These are phyloP conservation scores for Elephantulus edwardii DNA, from an alignment of 2,113 vertebrate genomes.

Conservation along the genomic window DNA sequence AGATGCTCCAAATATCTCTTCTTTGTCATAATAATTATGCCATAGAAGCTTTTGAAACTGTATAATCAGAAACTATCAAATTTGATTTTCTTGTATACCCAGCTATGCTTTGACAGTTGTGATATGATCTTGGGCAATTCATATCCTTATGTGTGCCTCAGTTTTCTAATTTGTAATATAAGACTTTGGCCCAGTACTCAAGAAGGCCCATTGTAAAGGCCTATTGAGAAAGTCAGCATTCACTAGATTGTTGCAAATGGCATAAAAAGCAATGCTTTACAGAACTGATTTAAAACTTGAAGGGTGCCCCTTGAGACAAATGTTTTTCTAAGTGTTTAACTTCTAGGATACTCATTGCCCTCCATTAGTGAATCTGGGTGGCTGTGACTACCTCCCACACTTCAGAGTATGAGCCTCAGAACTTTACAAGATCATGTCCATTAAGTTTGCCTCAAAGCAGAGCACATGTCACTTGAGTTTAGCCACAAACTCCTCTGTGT, in stretches of 20 bases:
- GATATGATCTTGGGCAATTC: not conserved
- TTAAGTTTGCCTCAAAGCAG: conserved; percentile 28
- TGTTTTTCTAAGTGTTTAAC: not conserved
- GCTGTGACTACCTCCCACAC: not conserved
- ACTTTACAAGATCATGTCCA: conserved; percentile 11
- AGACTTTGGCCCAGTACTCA: not conserved
- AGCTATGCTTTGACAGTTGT: not conserved
- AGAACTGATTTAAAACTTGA: not conserved
- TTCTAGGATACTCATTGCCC: not conserved
- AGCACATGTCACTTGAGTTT: not conserved
- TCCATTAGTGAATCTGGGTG: not conserved
- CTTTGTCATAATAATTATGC: not conserved
- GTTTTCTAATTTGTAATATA: not conserved
- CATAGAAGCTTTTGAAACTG: not conserved
- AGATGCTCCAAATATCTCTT: not conserved
- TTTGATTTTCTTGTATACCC: not conserved
- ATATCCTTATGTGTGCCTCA: not conserved
- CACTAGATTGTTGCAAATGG: not conserved
- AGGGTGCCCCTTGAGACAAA: conserved; percentile 12
- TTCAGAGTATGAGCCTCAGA: not conserved
- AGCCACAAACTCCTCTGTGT: conserved; percentile 38
- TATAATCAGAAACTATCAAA: not conserved
- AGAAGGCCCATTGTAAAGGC: not conserved
- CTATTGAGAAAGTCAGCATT: not conserved
- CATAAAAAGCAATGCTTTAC: not conserved